These are phyloP conservation scores for Sitophilus oryzae DNA, from an alignment of 1,140 invertebrate genomes.

Conservation along the genomic window DNA sequence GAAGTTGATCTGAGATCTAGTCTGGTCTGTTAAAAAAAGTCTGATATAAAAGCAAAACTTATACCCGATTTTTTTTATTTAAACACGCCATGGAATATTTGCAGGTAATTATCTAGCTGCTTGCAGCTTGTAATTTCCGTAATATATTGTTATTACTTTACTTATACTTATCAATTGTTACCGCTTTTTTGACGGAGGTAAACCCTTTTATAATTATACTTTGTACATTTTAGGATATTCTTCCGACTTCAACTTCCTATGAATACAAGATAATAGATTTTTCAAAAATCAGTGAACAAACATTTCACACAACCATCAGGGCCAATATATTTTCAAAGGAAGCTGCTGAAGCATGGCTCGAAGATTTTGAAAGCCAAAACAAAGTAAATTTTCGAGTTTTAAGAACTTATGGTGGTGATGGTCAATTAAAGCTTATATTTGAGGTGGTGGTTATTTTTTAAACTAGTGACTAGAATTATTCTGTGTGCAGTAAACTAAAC, in stretches of 20 bases:
- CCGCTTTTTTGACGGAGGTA: too few species aligned
- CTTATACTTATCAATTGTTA: not conserved
- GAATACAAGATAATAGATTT: slow-evolving; percentile 5
- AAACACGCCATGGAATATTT: slow-evolving; percentile 8
- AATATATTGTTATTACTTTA: not conserved
- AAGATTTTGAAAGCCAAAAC: slow-evolving; percentile 8
- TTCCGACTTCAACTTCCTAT: slow-evolving; percentile 1
- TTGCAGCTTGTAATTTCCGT: not conserved
- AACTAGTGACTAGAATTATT: too few species aligned
- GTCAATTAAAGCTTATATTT: slow-evolving; percentile 9
- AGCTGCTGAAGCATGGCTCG: slow-evolving; percentile 1
- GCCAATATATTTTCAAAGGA: not conserved
- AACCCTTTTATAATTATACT: not conserved
- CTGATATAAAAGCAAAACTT: too few species aligned
- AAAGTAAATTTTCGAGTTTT: slow-evolving; percentile 8
- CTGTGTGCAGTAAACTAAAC: not conserved
- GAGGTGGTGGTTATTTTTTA: not conserved
- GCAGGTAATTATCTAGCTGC: slow-evolving; percentile 3
- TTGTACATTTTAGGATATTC: not conserved
- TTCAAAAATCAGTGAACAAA: not conserved
- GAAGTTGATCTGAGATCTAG: too few species aligned
- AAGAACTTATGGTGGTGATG: slow-evolving; percentile 3
- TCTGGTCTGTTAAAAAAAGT: too few species aligned
- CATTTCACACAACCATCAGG: slow-evolving; percentile 3
- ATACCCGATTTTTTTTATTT: too few species aligned